Evolutionary conservation across 2,797 vertebrate genomes (phyloP).

Genomic region (Taenioides sp.): DNA sequence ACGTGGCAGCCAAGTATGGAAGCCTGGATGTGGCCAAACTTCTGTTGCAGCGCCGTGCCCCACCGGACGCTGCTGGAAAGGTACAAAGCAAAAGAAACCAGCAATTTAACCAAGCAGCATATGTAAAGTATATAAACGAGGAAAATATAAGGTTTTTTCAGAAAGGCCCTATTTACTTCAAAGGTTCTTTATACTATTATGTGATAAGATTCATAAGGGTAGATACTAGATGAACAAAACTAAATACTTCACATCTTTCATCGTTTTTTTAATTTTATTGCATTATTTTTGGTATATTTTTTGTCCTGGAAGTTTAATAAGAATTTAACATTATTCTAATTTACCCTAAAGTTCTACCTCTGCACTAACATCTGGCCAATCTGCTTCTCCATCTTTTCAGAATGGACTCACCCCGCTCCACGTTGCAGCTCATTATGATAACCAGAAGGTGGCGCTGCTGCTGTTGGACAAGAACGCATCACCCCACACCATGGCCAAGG

Average conservation of each 20-base stretch:
- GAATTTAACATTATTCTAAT: constrained; percentile 19
- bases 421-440: constrained; percentile 97
- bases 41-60: constrained; percentile 87
- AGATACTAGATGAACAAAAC: background rate
- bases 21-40: constrained; percentile 95
- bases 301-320: constrained; percentile 50
- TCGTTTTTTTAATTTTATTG: background rate
- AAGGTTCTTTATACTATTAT: background rate
- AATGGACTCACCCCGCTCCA: constrained; percentile 98
- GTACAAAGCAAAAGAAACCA: constrained; percentile 63
- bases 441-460: constrained; percentile 97
- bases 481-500: constrained; percentile 92
- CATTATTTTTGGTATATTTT: background rate
- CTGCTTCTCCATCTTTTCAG: constrained; percentile 80
- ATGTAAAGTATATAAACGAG: no score
- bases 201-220: constrained; percentile 17
- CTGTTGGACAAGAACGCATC: constrained; percentile 96
- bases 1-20: constrained; percentile 95
- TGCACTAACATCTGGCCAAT: constrained; percentile 61
- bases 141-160: no score
- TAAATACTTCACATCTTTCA: background rate
- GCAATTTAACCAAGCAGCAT: no score
- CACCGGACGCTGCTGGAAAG: constrained; percentile 91
- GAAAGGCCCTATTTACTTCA: constrained; percentile 4
- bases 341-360: constrained; percentile 43